These are phyloP conservation scores for Mohoua ochrocephala DNA, from an alignment of 2,113 vertebrate genomes.

Conservation along the genomic window DNA sequence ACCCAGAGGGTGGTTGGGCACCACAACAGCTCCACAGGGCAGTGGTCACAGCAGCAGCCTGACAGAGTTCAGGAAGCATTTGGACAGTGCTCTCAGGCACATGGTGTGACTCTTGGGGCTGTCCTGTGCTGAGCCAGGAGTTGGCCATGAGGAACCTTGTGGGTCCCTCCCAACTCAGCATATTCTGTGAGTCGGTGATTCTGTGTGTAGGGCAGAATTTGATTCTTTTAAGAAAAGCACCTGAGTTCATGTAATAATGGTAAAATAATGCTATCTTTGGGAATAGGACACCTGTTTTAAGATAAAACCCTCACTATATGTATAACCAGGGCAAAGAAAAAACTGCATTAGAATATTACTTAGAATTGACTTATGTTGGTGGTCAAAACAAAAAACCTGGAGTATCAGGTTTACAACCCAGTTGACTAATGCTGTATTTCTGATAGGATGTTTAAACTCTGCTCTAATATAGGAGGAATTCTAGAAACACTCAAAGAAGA, in stretches of 20 bases:
- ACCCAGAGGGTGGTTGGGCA: accelerated
- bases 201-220: neutral
- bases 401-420: neutral
- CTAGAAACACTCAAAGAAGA: neutral
- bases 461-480: neutral
- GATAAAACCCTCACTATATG: neutral
- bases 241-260: neutral
- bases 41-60: neutral
- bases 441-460: neutral
- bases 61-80: neutral
- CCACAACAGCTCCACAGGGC: neutral
- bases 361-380: neutral
- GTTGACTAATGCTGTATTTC: neutral
- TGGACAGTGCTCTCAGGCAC: neutral
- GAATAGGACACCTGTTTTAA: neutral
- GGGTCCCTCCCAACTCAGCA: neutral
- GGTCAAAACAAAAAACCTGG: neutral
- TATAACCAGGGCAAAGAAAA: neutral
- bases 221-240: neutral
- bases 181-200: neutral
- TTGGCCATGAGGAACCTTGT: neutral
- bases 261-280: neutral
- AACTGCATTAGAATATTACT: neutral
- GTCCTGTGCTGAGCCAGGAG: neutral
- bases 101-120: too few species aligned